Percentiles rank a stretch among this genome's conserved stretches.
Conservation (phyloP, 2,797 vertebrate species). For the Remorina albescens region DNA sequence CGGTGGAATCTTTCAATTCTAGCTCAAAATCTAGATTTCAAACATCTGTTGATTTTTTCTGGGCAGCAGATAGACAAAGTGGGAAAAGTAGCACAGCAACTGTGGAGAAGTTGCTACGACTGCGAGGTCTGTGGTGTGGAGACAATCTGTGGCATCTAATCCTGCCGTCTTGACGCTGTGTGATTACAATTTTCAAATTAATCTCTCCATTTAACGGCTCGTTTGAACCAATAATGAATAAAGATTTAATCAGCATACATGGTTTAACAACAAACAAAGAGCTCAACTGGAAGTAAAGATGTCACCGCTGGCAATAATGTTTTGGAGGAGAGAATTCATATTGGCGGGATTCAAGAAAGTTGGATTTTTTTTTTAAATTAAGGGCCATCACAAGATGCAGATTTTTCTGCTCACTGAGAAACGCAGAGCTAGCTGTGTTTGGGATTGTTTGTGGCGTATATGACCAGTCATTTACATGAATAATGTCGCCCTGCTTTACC, state of each 20-base stretch:
- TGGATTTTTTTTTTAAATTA: background rate
- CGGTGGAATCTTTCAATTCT: background rate
- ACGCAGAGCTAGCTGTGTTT: conserved; percentile 41
- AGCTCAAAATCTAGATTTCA: background rate
- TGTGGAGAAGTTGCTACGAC: background rate
- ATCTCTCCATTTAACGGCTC: conserved; percentile 37
- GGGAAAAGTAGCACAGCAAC: background rate
- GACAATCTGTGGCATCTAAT: background rate
- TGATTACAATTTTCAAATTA: conserved; percentile 20
- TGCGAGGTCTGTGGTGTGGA: background rate
- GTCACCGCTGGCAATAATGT: background rate
- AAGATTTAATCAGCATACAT: conserved; percentile 19
- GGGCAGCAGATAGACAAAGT: background rate
- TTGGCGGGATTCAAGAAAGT: background rate
- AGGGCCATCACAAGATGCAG: conserved; percentile 6
- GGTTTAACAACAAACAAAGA: conserved; percentile 27
- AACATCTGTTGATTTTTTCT: background rate
- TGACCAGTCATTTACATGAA: conserved; percentile 64
- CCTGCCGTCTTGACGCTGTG: background rate
- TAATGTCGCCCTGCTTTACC: conserved; percentile 62
- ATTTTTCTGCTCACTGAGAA: conserved; percentile 1
- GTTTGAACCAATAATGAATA: conserved; percentile 31
- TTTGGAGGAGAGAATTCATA: background rate
- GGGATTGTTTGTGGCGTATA: conserved; percentile 58
- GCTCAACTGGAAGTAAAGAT: background rate